These are phyloP conservation scores for Synergus japonicus DNA, from an alignment of 2,888 invertebrate species.

Conservation along the genomic window DNA sequence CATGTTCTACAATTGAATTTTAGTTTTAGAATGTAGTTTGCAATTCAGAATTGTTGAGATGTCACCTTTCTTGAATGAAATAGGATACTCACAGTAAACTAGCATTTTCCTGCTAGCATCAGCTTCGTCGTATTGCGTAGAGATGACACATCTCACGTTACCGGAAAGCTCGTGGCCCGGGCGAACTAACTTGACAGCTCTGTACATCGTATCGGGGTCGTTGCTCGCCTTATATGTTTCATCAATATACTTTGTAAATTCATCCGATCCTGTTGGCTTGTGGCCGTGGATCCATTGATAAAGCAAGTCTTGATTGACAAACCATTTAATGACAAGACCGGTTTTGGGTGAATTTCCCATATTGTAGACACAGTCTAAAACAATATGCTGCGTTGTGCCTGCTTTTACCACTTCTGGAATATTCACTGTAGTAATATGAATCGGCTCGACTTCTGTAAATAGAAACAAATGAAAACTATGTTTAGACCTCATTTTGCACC, in stretches of 20 bases:
- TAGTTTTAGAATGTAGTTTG: neutral
- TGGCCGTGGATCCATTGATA: constrained; percentile 90
- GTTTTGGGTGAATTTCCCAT: constrained; percentile 79
- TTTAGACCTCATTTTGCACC: neutral
- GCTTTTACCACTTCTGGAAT: constrained; percentile 82
- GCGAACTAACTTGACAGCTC: constrained; percentile 84
- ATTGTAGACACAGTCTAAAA: constrained; percentile 87
- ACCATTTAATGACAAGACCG: constrained; percentile 88
- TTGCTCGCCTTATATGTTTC: constrained; percentile 82
- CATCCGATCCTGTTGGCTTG: constrained; percentile 82
- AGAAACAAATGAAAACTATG: constrained; percentile 35
- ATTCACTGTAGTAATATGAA: constrained; percentile 81
- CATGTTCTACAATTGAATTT: neutral
- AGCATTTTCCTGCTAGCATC: constrained; percentile 66
- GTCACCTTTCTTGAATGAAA: constrained; percentile 26
- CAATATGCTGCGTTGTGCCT: constrained; percentile 80
- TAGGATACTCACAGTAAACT: constrained; percentile 67
- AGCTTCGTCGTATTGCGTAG: constrained; percentile 83
- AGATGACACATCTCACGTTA: constrained; percentile 86
- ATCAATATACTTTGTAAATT: constrained; percentile 76
- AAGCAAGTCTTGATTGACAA: constrained; percentile 83
- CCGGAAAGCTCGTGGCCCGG: constrained; percentile 86
- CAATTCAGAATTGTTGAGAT: neutral
- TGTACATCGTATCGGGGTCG: constrained; percentile 84
- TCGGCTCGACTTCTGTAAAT: constrained; percentile 80